Evolutionary conservation across 2,888 invertebrate genomes (phyloP).

Genomic region (Sinhomidia bicolor): DNA sequence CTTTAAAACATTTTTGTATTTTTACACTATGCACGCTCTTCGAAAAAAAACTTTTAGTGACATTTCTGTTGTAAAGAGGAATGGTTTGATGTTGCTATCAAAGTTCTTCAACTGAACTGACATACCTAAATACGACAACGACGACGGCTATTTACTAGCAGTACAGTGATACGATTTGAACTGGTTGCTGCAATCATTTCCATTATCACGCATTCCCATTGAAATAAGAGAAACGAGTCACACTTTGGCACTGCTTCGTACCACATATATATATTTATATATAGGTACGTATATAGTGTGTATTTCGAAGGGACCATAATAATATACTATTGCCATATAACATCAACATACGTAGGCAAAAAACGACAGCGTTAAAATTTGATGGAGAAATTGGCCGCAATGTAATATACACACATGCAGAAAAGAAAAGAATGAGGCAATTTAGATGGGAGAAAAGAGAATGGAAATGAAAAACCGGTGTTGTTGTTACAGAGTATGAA

Average conservation of each 20-base stretch:
- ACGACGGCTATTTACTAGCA: background rate
- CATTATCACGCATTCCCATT: slow-evolving; percentile 32
- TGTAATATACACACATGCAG: background rate
- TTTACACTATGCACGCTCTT: background rate
- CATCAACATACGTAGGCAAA: background rate
- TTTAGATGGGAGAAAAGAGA: too few species aligned
- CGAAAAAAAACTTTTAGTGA: background rate
- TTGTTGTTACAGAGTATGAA: background rate
- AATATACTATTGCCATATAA: too few species aligned
- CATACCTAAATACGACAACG: too few species aligned
- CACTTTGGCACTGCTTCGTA: background rate
- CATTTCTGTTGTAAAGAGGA: too few species aligned
- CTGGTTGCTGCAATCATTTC: slow-evolving; percentile 21
- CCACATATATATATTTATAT: too few species aligned
- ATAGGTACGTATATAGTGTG: too few species aligned
- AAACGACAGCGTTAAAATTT: background rate
- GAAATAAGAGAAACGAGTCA: slow-evolving; percentile 13
- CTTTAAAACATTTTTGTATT: too few species aligned
- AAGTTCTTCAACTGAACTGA: too few species aligned
- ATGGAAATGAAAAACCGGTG: slow-evolving; percentile 13
- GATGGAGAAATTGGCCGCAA: background rate
- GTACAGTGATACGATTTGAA: background rate
- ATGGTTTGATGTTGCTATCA: too few species aligned
- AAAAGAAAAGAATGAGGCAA: background rate
- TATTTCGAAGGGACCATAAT: too few species aligned